Conservation (phyloP, 1,140 invertebrate species). For the Macrosteles quadrilineatus region DNA sequence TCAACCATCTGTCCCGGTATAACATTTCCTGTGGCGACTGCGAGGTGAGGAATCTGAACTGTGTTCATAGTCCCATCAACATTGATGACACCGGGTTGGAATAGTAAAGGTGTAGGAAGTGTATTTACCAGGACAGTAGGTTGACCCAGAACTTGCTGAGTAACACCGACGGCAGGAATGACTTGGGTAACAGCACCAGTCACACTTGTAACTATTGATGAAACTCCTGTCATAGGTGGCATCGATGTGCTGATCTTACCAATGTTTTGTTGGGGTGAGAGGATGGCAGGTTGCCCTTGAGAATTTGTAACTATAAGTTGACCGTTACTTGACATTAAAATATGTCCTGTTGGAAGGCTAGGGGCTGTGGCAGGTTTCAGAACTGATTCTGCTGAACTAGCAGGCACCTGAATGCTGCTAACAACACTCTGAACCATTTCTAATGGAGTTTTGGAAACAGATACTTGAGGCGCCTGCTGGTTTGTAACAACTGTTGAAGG, state of each 20-base stretch:
- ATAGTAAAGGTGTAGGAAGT: slow-evolving; percentile 70
- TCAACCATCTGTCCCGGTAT: slow-evolving; percentile 25
- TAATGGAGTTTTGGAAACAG: slow-evolving; percentile 65
- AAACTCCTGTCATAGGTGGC: slow-evolving; percentile 66
- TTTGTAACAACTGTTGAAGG: slow-evolving; percentile 22
- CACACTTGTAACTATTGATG: slow-evolving; percentile 68
- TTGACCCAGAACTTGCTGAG: slow-evolving; percentile 68
- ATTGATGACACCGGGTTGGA: slow-evolving; percentile 70
- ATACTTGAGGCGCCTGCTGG: slow-evolving; percentile 29
- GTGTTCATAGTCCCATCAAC: slow-evolving; percentile 68
- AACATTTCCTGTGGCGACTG: slow-evolving; percentile 54
- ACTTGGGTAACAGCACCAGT: slow-evolving; percentile 65
- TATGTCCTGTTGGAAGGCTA: slow-evolving; percentile 64
- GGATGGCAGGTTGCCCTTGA: slow-evolving; percentile 27
- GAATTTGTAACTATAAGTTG: slow-evolving; percentile 69
- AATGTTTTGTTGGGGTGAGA: slow-evolving; percentile 44
- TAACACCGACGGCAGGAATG: slow-evolving; percentile 54
- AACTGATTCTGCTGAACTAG: slow-evolving; percentile 40
- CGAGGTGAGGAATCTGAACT: slow-evolving; percentile 59
- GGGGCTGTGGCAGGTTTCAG: slow-evolving; percentile 34
- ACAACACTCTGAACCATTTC: slow-evolving; percentile 82
- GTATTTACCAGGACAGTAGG: slow-evolving; percentile 81
- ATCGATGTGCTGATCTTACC: slow-evolving; percentile 61
- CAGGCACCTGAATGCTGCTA: slow-evolving; percentile 67
- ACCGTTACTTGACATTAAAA: slow-evolving; percentile 71